phyloP scores from a whole-genome alignment of 2,888 invertebrate species.

The Thumatha senex region DNA sequence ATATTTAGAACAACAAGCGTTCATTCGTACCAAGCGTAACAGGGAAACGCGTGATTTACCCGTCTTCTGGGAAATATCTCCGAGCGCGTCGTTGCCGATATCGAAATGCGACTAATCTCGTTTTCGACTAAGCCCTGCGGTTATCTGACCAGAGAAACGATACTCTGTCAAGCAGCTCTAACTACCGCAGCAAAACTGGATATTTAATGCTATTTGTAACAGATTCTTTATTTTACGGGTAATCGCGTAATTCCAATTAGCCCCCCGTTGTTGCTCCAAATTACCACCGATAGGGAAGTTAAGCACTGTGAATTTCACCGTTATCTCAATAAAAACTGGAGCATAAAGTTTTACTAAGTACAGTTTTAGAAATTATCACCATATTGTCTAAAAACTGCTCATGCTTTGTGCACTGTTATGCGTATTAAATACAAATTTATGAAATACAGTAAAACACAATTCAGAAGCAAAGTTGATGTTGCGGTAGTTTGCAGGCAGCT shows the following conservation, averaged over 20 bases:
- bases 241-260: slow-evolving; percentile 26
- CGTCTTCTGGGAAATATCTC: slow-evolving; percentile 72
- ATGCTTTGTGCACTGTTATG: slow-evolving; percentile 15
- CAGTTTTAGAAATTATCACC: slow-evolving; percentile 10
- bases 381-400: slow-evolving; percentile 31
- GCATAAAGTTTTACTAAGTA: slow-evolving; percentile 17
- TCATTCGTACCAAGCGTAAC: slow-evolving; percentile 52
- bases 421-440: slow-evolving; percentile 10
- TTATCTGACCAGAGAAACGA: slow-evolving; percentile 39
- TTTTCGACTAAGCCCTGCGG: slow-evolving; percentile 57
- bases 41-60: slow-evolving; percentile 76
- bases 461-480: slow-evolving; percentile 36
- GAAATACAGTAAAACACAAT: slow-evolving; percentile 17
- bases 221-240: slow-evolving; percentile 19
- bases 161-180: slow-evolving; percentile 41
- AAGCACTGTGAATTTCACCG: slow-evolving; percentile 4
- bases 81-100: slow-evolving; percentile 58
- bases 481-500: slow-evolving; percentile 29
- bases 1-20: slow-evolving; percentile 34
- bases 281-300: not conserved
- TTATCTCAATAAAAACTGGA: slow-evolving; percentile 21
- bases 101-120: slow-evolving; percentile 75
- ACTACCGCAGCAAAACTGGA: slow-evolving; percentile 35
- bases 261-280: slow-evolving; percentile 10
- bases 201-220: slow-evolving; percentile 17